Base-by-base conservation (phyloP, 2,113 vertebrate species). In the Bagarius yarrelli region DNA sequence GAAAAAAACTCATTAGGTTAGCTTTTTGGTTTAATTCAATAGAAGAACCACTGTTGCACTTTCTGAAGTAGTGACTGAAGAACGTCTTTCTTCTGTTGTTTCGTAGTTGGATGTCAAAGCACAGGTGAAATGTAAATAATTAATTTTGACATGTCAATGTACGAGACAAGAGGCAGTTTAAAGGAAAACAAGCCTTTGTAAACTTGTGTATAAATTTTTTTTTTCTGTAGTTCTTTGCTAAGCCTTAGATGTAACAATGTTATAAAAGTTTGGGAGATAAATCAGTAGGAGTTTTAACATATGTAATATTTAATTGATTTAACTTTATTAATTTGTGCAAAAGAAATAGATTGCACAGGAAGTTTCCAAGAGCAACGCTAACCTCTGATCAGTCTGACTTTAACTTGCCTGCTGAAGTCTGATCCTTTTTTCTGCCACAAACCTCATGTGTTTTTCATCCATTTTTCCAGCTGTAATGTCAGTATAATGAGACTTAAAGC, bases 11-110 rank as follows among this genome's bases (percentile, higher is more conserved):
- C n/a, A 55, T 52, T 14, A 64, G 44, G 1, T 34, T 23, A 32
- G 25, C 15, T 21, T 72, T 72, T 50, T 18, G 4, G 36, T 36
- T 53, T 23, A 25, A 44, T 67, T 56, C 36, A 25, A 40, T 47
- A 44, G 69, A 80, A 80, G 69, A 80, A 50, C 27, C 56, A 73
- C 57, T 72, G 40, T 34, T 61, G 79, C 79, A 63, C 69, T 80
- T 80, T 57, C 21, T 52, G 13, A 52, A 21, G 13, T 57, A 64
- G 23, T 57, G 55, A 53, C 67, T 72, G 56, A 72, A 80, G 57
- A 14, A 50, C 25, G 9, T 16, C 32, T 19, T 16, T 13, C 21
- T 18, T 79, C 50, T 55, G 63, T 4, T 32, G 12, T 15, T 63
- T 63, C 76, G 63, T 19, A 6, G 5, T 57, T 9, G 36, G 12